phyloP scores from a whole-genome alignment of 2,888 invertebrate species.

The Lasioglossum vierecki region DNA sequence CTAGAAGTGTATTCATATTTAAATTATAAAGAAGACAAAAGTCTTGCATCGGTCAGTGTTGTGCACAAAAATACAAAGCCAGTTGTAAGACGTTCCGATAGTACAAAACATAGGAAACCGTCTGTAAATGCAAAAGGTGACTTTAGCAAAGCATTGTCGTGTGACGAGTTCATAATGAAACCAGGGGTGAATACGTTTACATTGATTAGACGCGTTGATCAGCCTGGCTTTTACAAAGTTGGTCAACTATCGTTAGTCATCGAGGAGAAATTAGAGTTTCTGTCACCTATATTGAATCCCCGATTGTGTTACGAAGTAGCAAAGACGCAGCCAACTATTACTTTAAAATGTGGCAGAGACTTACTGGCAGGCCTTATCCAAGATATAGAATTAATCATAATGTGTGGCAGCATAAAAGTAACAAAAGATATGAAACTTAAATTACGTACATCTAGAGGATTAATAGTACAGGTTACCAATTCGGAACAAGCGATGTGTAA shows the following conservation, averaged over 20 bases:
- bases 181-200: slow-evolving; percentile 89
- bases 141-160: slow-evolving; percentile 87
- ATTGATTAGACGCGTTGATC: slow-evolving; percentile 87
- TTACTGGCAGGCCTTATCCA: slow-evolving; percentile 93
- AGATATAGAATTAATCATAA: slow-evolving; percentile 89
- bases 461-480: slow-evolving; percentile 85
- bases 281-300: slow-evolving; percentile 87
- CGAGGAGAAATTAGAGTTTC: slow-evolving; percentile 89
- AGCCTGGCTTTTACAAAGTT: slow-evolving; percentile 89
- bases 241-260: slow-evolving; percentile 89
- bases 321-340: slow-evolving; percentile 85
- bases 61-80: slow-evolving; percentile 88
- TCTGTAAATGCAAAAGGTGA: slow-evolving; percentile 88
- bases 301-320: slow-evolving; percentile 86
- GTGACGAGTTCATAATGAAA: slow-evolving; percentile 85
- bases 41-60: slow-evolving; percentile 90
- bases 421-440: slow-evolving; percentile 87
- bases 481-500: slow-evolving; percentile 79
- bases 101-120: slow-evolving; percentile 89
- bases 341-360: slow-evolving; percentile 87
- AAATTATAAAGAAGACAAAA: slow-evolving; percentile 93
- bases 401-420: slow-evolving; percentile 91
- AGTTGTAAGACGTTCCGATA: slow-evolving; percentile 89
- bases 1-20: slow-evolving; percentile 89
- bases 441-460: slow-evolving; percentile 89